These are phyloP conservation scores for Silvanus unidentatus DNA, from an alignment of 2,888 invertebrate species.

Conservation along the genomic window DNA sequence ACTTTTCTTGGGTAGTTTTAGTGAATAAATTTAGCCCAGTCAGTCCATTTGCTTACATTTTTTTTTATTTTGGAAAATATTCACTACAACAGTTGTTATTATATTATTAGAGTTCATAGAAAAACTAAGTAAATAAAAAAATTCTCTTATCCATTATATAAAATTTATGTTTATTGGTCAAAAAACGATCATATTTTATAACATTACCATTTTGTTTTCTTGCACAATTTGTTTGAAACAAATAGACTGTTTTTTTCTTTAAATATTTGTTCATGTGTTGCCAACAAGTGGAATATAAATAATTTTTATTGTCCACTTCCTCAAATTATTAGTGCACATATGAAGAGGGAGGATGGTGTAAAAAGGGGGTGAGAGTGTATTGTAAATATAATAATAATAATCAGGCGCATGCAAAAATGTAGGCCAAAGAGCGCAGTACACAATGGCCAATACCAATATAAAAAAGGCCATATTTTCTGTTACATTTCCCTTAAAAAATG, in stretches of 20 bases:
- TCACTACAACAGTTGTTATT: too few species aligned
- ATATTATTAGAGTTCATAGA: too few species aligned
- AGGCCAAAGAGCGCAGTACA: constrained; percentile 29
- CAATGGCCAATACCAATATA: constrained; percentile 25
- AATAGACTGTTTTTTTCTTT: too few species aligned
- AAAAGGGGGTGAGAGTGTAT: too few species aligned
- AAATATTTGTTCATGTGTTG: constrained; percentile 26
- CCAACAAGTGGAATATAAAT: constrained; percentile 42
- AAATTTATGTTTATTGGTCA: too few species aligned
- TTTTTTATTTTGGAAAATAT: not conserved
- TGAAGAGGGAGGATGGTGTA: constrained; percentile 28
- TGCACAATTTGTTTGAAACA: too few species aligned
- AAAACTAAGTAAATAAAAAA: too few species aligned
- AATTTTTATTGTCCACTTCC: constrained; percentile 44
- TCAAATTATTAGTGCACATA: constrained; percentile 40
- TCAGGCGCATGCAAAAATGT: constrained; percentile 29
- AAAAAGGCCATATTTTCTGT: not conserved
- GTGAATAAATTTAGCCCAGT: not conserved
- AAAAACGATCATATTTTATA: too few species aligned
- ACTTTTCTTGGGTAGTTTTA: constrained; percentile 38
- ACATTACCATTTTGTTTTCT: too few species aligned
- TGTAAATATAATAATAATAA: too few species aligned
- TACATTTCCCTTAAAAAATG: too few species aligned
- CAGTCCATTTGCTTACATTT: constrained; percentile 5
- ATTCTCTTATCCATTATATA: too few species aligned